phyloP scores from a whole-genome alignment of 2,888 invertebrate species.

The Odontothrips loti region DNA sequence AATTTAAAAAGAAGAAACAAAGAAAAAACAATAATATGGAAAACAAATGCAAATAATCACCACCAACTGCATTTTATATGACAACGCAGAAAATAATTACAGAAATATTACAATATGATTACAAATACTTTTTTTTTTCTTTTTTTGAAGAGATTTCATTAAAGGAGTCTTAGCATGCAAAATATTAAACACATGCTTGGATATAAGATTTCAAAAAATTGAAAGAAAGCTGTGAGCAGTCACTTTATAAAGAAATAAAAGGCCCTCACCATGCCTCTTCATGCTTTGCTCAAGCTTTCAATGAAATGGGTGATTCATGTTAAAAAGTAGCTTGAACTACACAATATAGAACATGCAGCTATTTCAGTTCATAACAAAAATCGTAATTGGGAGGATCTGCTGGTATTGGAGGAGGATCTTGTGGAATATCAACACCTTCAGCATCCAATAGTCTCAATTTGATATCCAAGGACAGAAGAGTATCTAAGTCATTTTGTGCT shows the following conservation, averaged over 20 bases:
- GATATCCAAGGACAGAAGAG: slow-evolving; percentile 91
- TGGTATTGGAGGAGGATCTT: slow-evolving; percentile 87
- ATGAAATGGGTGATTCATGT: neutral
- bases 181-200: too few relatives aligned
- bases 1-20: neutral
- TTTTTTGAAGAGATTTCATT: too few relatives aligned
- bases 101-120: neutral
- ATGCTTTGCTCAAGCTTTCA: neutral
- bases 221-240: neutral
- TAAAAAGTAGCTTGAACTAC: neutral
- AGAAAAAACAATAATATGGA: neutral
- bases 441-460: slow-evolving; percentile 89
- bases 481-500: slow-evolving; percentile 84
- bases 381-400: slow-evolving; percentile 90
- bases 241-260: too few relatives aligned
- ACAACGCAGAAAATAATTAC: neutral
- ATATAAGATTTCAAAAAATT: neutral
- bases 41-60: neutral
- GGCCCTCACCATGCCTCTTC: too few relatives aligned
- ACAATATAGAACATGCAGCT: slow-evolving; percentile 35
- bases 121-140: neutral
- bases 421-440: slow-evolving; percentile 91
- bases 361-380: slow-evolving; percentile 73
- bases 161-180: too few relatives aligned
- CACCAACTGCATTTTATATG: neutral